phyloP scores from a whole-genome alignment of 2,113 vertebrate genomes.

The Polypterus bichir region DNA sequence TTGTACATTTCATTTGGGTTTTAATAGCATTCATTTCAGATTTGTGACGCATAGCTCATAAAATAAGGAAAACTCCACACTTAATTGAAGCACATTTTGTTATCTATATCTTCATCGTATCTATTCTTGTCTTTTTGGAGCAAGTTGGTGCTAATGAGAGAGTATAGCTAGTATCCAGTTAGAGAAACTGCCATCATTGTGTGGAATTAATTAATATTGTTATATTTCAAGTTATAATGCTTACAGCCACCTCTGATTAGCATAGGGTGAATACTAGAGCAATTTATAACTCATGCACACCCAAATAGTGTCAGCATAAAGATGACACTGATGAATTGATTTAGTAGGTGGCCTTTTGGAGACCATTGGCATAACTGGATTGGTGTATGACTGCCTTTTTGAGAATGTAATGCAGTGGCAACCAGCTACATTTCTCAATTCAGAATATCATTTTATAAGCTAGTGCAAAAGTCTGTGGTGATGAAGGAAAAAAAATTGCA shows the following conservation, averaged over 20 bases:
- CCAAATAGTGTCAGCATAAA: conserved; percentile 33
- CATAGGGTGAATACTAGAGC: conserved; percentile 33
- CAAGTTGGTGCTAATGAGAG: conserved; percentile 23
- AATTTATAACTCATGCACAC: conserved; percentile 31
- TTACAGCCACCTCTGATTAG: conserved; percentile 27
- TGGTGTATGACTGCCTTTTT: not conserved
- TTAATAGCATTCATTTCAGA: no score
- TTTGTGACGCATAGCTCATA: no score
- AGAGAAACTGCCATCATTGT: no score
- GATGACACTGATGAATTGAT: conserved; percentile 28
- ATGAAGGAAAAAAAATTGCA: no score
- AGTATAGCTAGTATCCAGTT: no score
- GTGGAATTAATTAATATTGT: conserved; percentile 21
- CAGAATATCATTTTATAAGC: no score
- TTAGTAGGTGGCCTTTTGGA: not conserved
- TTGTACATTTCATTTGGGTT: no score
- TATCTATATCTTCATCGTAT: conserved; percentile 28
- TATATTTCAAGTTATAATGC: conserved; percentile 7
- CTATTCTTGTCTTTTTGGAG: conserved; percentile 24
- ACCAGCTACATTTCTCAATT: no score
- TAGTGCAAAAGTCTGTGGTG: no score
- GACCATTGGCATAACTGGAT: not conserved
- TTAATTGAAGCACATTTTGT: conserved; percentile 17
- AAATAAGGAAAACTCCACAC: no score
- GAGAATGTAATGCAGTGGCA: no score